Percentiles rank a stretch among this genome's conserved stretches.
Conservation (phyloP, 2,888 invertebrate genomes). For the Leucania comma region DNA sequence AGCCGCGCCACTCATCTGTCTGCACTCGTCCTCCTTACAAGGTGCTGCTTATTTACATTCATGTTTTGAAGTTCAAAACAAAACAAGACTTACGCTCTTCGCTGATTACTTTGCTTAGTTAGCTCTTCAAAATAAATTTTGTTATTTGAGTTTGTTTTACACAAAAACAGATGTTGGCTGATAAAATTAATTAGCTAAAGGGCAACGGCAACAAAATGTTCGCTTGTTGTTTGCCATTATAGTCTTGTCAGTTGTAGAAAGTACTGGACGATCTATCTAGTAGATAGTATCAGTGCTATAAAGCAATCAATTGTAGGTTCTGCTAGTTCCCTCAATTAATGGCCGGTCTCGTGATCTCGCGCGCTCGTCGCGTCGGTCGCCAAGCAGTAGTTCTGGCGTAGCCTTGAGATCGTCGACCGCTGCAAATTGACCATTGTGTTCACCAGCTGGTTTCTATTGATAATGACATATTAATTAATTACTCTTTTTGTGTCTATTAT, state of each 20-base stretch:
- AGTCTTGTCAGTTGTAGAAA: slow-evolving; percentile 8
- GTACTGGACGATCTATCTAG: neutral
- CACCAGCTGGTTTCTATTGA: slow-evolving; percentile 25
- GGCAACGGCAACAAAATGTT: neutral
- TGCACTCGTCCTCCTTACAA: slow-evolving; percentile 1
- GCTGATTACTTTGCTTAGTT: slow-evolving; percentile 5
- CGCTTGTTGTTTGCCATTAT: neutral
- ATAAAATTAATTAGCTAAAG: slow-evolving; percentile 8
- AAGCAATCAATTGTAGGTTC: slow-evolving; percentile 44
- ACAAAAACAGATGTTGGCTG: neutral
- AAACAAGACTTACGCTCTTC: neutral
- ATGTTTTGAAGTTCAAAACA: neutral
- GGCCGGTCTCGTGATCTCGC: slow-evolving; percentile 48
- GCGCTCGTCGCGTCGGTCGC: slow-evolving; percentile 38
- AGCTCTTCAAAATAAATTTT: too few species aligned
- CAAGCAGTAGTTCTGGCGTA: slow-evolving; percentile 26
- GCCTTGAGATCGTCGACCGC: slow-evolving; percentile 33
- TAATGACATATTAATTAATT: slow-evolving; percentile 20
- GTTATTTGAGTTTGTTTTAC: neutral
- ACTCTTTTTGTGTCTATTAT: slow-evolving; percentile 1
- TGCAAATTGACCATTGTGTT: slow-evolving; percentile 42
- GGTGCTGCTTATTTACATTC: slow-evolving; percentile 10
- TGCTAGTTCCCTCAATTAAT: slow-evolving; percentile 44
- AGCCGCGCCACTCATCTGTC: slow-evolving; percentile 24
- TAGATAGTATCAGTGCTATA: slow-evolving; percentile 39